Evolutionary conservation across 2,113 vertebrate species (phyloP), one percentile per base, ranked within the genome.

Genomic region (Prinia subflava): DNA sequence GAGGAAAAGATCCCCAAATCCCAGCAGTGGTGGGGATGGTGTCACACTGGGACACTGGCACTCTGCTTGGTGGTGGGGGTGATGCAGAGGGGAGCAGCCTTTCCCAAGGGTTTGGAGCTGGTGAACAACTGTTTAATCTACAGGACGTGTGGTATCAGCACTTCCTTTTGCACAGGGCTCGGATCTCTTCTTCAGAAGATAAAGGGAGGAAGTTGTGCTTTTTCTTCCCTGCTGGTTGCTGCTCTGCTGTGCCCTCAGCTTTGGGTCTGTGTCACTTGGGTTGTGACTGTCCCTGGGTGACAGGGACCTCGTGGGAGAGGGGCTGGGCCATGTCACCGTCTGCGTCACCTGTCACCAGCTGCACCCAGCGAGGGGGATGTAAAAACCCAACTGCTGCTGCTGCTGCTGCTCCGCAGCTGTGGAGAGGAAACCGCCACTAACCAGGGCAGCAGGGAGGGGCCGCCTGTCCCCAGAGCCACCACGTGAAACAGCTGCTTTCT

Each of bases 291-390:
- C 4, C 4, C 17, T 1, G 7, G 37, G 83, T 3, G 5, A 41
- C 50, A 7, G 83, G 67, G 41, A 60, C 46, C 24, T 17, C 62
- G 5, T 30, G 33, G 2, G 37, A 24, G 16, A n/a, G 11, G 11
- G 21, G 13, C 20, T 7, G 19, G 42, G 9, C 25, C 6, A 15
- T 1, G 2, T 70, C 65, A 11, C 60, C 47, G 35, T 2, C 11
- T 1, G 2, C 0, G 4, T 64, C 41, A 2, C 21, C 73, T 8
- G 5, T 39, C 23, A 5, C 27, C 1, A 0, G 8, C 75, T 50
- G 74, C 55, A 7, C 59, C 56, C 3, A 0, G 52, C 0, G 0
- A 37, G 46, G 21, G 53, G 44, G 57, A 21, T 57, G 83, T 77
- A 39, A 33, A 64, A 83, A 73, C 79, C 63, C 67, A 37, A 24